Evolutionary conservation across 2,113 vertebrate genomes (phyloP), one percentile per base, ranked within the genome.

Genomic region (Cryptotis parvus): DNA sequence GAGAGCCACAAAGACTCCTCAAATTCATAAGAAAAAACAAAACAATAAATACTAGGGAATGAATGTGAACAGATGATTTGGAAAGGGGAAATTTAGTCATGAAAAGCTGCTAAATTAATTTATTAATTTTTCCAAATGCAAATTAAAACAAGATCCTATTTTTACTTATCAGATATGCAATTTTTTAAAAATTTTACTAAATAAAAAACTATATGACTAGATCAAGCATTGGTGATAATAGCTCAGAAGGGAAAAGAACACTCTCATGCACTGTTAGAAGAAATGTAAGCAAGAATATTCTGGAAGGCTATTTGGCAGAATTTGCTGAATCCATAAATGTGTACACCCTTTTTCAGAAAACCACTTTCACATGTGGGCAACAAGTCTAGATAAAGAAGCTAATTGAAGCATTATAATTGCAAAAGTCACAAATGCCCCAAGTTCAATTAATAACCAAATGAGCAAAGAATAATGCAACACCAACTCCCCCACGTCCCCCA

Each of bases 371-470:
- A 4, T 61, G 24, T 12, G 2, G 58, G 31, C 29, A 69, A 82
- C 43, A 89, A 94, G 83, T 41, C 72, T 91, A 69, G 45, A 39
- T 45, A 88, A 85, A 61, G 37, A 93, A 91, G 83, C 55, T 90
- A 83, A 89, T 1, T 91, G 80, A 92, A 92, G 84, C 76, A 75
- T 80, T 79, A 18, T 73, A 91, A 91, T 49, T 41, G 84, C 68
- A 89, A 84, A 83, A 93, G 87, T 84, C 88, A 41, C 85, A 93
- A 93, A 69, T 91, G 84, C 79, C 86, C 87, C 55, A 66, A 89
- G 68, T 69, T 86, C 55, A 39, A 81, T 49, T 69, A 41, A 35
- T 66, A 92, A 93, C 43, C 35, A 74, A 77, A 87, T 49, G 55
- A 55, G 33, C 58, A 95, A 92, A 87, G 58, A 55, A 22, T 22